Evolutionary conservation across 2,113 vertebrate genomes (phyloP), one percentile per base, ranked within the genome.

Genomic region (Paralichthys olivaceus): DNA sequence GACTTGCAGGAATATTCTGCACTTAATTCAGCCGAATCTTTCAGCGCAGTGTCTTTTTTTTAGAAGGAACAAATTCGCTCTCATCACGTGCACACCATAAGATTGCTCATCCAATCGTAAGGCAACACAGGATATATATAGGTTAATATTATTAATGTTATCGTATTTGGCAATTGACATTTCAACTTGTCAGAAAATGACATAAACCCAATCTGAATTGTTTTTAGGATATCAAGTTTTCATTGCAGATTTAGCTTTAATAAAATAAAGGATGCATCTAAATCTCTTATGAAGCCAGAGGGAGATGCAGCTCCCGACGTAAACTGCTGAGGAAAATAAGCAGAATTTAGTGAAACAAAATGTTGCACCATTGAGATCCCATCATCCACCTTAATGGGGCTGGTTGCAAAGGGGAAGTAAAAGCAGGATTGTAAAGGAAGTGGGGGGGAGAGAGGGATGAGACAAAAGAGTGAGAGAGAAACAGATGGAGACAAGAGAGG

Each of bases 361-460:
- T 7, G 47, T 7, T 49, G 47, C 47, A 49, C 19, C 19, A 7
- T 5, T 14, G 11, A 43, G 0, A 1, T 5, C 43, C 43, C 15
- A 47, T 47, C 43, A 4, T 53, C 53, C 53, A 13, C 12, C 9
- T 23, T 17, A 19, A 47, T 47, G 45, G 14, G 15, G 45, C 45
- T 2, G 45, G 45, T 47, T 47, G 45, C 0, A 4, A 47, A 45
- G 40, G 40, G 40, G 40, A 45, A 45, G 40, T 45, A 45, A 3
- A 45, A 9, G 40, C 6, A n/a, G n/a, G 7, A 20, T n/a, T 22
- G 81, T 84, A 68, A 51, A 72, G 81, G 45, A 17, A 13, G 58
- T 20, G 32, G 72, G 53, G 20, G 19, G n/a, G 17, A 28, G 20
- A 14, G 29, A 25, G 25, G 14, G 40, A 43, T 2, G 45, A 19